Evolutionary conservation across 2,113 vertebrate genomes (phyloP).

Genomic region (Oncorhynchus nerka): DNA sequence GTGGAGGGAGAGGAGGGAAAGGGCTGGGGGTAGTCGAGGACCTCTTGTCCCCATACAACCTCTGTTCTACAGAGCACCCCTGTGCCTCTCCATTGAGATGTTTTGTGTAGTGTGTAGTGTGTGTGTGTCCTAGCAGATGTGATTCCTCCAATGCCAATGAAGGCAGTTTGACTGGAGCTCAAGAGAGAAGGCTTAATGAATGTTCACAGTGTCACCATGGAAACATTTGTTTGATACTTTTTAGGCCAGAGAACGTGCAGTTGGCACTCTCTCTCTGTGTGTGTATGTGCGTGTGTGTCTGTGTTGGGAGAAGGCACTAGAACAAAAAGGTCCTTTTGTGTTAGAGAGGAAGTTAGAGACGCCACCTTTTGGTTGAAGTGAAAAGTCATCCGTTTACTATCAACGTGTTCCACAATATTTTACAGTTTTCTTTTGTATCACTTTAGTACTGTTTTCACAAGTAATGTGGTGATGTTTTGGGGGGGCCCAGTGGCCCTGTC

Average conservation of each 20-base stretch:
- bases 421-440: not conserved
- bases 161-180: slow-evolving; percentile 50
- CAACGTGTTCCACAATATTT: not conserved
- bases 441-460: no score
- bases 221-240: slow-evolving; percentile 57
- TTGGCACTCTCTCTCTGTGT: not conserved
- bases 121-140: slow-evolving; percentile 3
- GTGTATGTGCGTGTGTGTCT: not conserved
- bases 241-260: slow-evolving; percentile 8
- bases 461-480: no score
- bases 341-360: not conserved
- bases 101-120: slow-evolving; percentile 1
- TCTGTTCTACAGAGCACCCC: no score
- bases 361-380: slow-evolving; percentile 15
- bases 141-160: slow-evolving; percentile 19
- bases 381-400: not conserved
- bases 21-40: not conserved
- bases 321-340: not conserved
- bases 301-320: not conserved
- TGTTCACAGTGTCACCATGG: slow-evolving; percentile 71
- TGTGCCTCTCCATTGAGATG: no score
- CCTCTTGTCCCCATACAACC: not conserved
- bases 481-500: no score
- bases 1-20: not conserved
- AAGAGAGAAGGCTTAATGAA: slow-evolving; percentile 66